These are phyloP conservation scores for Pagrus major DNA, from an alignment of 2,113 vertebrate species.

Conservation along the genomic window DNA sequence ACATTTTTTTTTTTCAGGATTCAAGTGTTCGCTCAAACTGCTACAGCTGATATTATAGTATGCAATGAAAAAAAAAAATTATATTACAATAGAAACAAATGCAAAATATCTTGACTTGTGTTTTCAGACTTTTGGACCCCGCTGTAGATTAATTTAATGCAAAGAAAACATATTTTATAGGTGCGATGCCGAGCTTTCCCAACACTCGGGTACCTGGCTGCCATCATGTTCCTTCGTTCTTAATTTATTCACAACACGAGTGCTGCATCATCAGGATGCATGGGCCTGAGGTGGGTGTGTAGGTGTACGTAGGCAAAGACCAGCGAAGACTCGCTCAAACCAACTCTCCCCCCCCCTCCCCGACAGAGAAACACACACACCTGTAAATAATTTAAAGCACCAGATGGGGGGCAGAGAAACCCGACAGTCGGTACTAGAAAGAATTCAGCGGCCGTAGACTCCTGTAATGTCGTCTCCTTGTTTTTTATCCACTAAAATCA, in stretches of 20 bases:
- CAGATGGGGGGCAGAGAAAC: conserved; percentile 61
- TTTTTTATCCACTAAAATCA: conserved; percentile 51
- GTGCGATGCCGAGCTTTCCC: not conserved
- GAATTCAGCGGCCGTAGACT: conserved; percentile 22
- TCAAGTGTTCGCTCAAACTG: too few species aligned
- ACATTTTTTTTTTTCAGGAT: too few species aligned
- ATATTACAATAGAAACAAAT: too few species aligned
- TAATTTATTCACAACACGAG: conserved; percentile 12
- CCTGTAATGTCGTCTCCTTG: conserved; percentile 23
- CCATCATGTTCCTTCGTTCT: conserved; percentile 9
- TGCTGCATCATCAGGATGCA: conserved; percentile 40
- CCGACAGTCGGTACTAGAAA: conserved; percentile 41
- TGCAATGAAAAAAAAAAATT: too few species aligned
- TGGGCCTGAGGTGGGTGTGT: conserved; percentile 38
- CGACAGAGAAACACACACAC: conserved; percentile 34
- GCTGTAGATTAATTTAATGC: not conserved
- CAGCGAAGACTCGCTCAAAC: conserved; percentile 31
- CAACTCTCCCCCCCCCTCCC: not conserved
- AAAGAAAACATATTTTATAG: not conserved
- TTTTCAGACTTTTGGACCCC: too few species aligned
- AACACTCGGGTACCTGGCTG: not conserved
- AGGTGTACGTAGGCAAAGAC: conserved; percentile 46
- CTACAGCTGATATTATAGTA: too few species aligned
- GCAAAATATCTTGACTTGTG: too few species aligned
- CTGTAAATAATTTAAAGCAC: conserved; percentile 80